Evolutionary conservation across 2,797 vertebrate species (phyloP).

Genomic region (Macropodus opercularis): DNA sequence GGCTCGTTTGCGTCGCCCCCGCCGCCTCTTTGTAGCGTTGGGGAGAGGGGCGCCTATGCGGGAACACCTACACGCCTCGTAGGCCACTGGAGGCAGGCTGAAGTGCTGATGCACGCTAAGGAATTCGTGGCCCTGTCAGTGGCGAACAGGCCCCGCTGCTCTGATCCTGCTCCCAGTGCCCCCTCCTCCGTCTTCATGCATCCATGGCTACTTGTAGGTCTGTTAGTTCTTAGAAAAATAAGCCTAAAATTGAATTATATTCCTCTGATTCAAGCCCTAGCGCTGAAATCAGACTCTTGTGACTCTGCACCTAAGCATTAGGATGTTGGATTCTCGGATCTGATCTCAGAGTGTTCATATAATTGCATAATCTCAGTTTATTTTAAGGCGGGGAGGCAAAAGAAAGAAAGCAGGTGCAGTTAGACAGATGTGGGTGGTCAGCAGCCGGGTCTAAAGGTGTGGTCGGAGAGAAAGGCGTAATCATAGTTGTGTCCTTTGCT

Average conservation of each 20-base stretch:
- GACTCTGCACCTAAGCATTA: no score
- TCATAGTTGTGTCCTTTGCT: not conserved
- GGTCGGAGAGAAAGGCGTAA: no score
- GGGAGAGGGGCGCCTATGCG: slow-evolving; percentile 24
- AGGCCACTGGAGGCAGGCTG: slow-evolving; percentile 71
- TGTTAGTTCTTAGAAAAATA: no score
- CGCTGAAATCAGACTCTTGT: no score
- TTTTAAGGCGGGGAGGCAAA: not conserved
- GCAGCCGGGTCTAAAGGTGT: not conserved
- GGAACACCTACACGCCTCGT: slow-evolving; percentile 58
- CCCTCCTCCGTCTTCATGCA: slow-evolving; percentile 13
- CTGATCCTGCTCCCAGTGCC: slow-evolving; percentile 29
- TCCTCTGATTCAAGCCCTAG: not conserved
- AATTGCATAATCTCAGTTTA: not conserved
- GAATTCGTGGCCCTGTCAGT: slow-evolving; percentile 68
- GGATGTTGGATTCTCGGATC: no score
- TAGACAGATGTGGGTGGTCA: not conserved
- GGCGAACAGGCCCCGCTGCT: slow-evolving; percentile 65
- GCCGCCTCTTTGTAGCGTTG: not conserved
- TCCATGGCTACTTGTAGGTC: not conserved
- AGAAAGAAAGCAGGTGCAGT: not conserved
- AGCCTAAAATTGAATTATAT: not conserved
- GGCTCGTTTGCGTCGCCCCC: not conserved
- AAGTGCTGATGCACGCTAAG: slow-evolving; percentile 77
- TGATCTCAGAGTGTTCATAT: no score